A percentile compares a stretch with the other conserved stretches of the same genome.
Conservation (phyloP, 2,113 vertebrate species). For the Eonycteris spelaea region DNA sequence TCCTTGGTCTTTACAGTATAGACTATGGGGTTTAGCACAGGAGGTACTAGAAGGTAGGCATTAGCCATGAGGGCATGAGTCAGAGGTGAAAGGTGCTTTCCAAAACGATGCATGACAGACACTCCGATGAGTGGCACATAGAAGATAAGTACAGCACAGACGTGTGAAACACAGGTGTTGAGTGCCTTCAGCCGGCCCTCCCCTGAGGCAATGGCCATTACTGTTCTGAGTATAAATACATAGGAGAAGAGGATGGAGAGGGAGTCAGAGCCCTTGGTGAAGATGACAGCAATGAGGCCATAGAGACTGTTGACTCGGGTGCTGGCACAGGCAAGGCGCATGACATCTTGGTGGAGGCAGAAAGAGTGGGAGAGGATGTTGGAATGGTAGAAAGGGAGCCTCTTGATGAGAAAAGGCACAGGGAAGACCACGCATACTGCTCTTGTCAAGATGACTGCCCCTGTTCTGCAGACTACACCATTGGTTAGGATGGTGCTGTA, state of each 20-base stretch:
- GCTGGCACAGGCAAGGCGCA: conserved; percentile 62
- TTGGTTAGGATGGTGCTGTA: conserved; percentile 53
- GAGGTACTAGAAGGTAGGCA: conserved; percentile 62
- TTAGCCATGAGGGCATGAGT: conserved; percentile 56
- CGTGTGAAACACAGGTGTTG: conserved; percentile 67
- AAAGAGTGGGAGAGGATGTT: conserved; percentile 64
- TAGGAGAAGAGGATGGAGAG: conserved; percentile 66
- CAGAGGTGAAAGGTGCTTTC: conserved; percentile 57
- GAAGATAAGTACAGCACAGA: conserved; percentile 67
- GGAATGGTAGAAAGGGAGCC: conserved; percentile 55
- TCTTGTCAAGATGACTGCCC: conserved; percentile 30
- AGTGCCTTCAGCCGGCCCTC: conserved; percentile 54
- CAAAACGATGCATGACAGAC: conserved; percentile 61
- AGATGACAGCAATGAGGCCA: conserved; percentile 65
- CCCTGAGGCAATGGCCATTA: conserved; percentile 55
- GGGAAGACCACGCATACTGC: conserved; percentile 59
- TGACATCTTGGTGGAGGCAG: conserved; percentile 70
- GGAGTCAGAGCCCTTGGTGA: conserved; percentile 65
- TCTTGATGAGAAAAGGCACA: conserved; percentile 62
- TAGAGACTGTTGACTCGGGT: conserved; percentile 61
- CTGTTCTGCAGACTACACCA: conserved; percentile 40
- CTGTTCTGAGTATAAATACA: conserved; percentile 50
- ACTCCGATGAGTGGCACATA: conserved; percentile 56
- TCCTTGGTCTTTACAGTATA: conserved; percentile 68
- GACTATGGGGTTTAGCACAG: conserved; percentile 64